A percentile compares a stretch with the other conserved stretches of the same genome.
These are phyloP conservation scores for Mormyrus iriodes DNA, from an alignment of 2,113 vertebrate genomes.

Conservation along the genomic window DNA sequence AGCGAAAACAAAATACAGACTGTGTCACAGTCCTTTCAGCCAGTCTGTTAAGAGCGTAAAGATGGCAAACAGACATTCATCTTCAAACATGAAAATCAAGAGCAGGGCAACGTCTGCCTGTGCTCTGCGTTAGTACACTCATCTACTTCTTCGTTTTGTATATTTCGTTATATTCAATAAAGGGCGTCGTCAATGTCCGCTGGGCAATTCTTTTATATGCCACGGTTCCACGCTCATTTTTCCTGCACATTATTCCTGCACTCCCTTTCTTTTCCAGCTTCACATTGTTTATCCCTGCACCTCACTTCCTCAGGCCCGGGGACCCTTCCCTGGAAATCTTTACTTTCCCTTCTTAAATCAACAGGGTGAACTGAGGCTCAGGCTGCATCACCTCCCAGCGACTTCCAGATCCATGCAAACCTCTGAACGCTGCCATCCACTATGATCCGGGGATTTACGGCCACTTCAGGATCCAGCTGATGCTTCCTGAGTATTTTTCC, in stretches of 20 bases:
- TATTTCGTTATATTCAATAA: neutral
- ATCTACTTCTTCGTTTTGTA: neutral
- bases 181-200: neutral
- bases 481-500: neutral
- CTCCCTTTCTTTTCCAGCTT: neutral
- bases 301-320: constrained; percentile 30
- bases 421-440: neutral
- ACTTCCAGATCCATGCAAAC: constrained; percentile 54
- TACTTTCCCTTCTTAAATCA: constrained; percentile 36
- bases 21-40: neutral
- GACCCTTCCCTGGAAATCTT: constrained; percentile 29
- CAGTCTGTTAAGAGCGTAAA: neutral
- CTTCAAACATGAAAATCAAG: neutral
- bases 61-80: neutral
- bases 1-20: neutral
- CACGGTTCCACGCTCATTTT: neutral
- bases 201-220: neutral
- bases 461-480: neutral
- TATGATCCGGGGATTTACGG: neutral
- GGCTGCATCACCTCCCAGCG: constrained; percentile 29
- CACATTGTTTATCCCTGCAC: constrained; percentile 40
- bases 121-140: neutral
- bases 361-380: neutral
- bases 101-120: neutral
- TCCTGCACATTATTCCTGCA: neutral